Percentiles rank a stretch among this genome's conserved stretches.
These are phyloP conservation scores for Myotis daubentonii DNA, from an alignment of 2,797 vertebrate genomes.

Conservation along the genomic window DNA sequence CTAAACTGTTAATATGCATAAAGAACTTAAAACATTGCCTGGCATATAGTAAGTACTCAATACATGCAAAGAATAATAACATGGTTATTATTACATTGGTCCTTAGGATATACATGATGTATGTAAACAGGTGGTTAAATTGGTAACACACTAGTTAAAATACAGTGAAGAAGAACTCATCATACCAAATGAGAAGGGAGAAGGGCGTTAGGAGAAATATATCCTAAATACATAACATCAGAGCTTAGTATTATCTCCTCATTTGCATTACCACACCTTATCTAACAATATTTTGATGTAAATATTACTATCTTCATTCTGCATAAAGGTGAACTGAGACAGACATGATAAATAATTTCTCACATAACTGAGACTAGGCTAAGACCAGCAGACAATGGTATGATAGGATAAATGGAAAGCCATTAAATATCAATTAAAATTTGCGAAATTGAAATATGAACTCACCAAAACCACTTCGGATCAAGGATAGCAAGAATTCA, in stretches of 20 bases:
- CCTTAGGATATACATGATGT: not conserved
- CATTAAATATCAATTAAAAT: conserved; percentile 4
- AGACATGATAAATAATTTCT: not conserved
- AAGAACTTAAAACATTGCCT: conserved; percentile 30
- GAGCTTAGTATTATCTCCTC: not conserved
- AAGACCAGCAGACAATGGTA: not conserved
- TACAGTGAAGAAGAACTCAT: not conserved
- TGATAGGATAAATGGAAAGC: not conserved
- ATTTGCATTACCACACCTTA: not conserved
- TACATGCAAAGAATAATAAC: not conserved
- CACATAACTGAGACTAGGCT: not conserved
- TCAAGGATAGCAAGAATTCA: conserved; percentile 21
- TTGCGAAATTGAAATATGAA: not conserved
- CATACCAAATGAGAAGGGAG: not conserved
- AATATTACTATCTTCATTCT: conserved; percentile 3
- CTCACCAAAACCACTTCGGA: not conserved
- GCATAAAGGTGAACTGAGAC: not conserved
- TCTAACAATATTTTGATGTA: not conserved
- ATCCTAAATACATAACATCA: not conserved
- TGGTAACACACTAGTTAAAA: not conserved
- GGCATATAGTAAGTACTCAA: not conserved
- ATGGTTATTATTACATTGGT: not conserved
- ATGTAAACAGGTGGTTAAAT: not conserved
- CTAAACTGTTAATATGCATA: not conserved
- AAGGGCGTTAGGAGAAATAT: not conserved